phyloP scores from a whole-genome alignment of 2,888 invertebrate genomes.

The Eupithecia dodoneata region DNA sequence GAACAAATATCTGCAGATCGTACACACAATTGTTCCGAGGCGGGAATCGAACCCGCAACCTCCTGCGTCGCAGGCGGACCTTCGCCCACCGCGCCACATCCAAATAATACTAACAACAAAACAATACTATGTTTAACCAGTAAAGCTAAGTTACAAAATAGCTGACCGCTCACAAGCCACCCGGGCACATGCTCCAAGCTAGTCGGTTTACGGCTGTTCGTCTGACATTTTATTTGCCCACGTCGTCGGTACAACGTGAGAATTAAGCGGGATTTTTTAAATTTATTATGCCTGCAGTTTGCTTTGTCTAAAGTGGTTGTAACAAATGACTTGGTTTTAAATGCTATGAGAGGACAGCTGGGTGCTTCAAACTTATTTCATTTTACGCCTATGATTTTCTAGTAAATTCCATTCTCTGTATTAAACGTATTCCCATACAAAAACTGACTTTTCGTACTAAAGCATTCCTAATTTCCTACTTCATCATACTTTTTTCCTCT shows the following conservation, averaged over 20 bases:
- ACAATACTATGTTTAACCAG: not conserved
- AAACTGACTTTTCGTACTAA: not conserved
- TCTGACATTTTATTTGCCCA: slow-evolving; percentile 39
- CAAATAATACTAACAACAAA: not conserved
- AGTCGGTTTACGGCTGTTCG: slow-evolving; percentile 35
- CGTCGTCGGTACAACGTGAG: slow-evolving; percentile 25
- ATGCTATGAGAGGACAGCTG: not conserved
- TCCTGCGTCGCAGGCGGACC: no score
- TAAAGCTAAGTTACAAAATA: not conserved
- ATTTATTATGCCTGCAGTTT: slow-evolving; percentile 17
- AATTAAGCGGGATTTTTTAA: slow-evolving; percentile 21
- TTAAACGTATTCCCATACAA: not conserved
- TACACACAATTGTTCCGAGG: no score
- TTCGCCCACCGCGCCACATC: no score
- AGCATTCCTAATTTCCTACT: no score
- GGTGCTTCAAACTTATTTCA: not conserved
- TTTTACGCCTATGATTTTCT: not conserved
- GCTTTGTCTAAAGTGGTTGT: slow-evolving; percentile 16
- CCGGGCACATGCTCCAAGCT: slow-evolving; percentile 8
- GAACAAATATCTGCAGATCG: no score
- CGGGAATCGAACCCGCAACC: no score
- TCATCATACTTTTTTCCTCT: no score
- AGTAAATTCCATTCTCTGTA: not conserved
- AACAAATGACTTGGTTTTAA: slow-evolving; percentile 3
- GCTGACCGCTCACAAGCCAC: slow-evolving; percentile 5